Evolutionary conservation across 1,140 invertebrate genomes (phyloP), one percentile per base, ranked within the genome.

Genomic region (Magallana angulata): DNA sequence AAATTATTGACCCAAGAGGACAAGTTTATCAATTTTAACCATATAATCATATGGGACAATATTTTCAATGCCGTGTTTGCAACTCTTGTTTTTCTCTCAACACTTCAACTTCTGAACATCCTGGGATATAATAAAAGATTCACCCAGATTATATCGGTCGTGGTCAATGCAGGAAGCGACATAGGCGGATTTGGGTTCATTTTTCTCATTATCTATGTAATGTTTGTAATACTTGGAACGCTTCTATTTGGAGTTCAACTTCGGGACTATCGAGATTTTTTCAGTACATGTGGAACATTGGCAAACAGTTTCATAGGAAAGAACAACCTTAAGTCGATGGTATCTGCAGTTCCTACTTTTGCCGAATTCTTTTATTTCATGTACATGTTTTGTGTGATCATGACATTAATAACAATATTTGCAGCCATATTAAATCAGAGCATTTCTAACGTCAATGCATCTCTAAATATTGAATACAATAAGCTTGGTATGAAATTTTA

Each of bases 331-430:
- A 93, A 95, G 62, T 95, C 95, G 14, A 96, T 97, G 18, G 96
- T 97, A 91, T 92, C 95, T 24, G 96, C 96, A 0, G 96, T 97
- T 94, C 95, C 96, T 82, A 92, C 97, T 24, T 93, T 97, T 58
- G 97, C 97, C 7, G 97, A 97, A n/a, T 95, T 97, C 48, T 97
- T 96, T 92, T 97, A 97, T 92, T 91, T 97, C 1, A 95, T 95
- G 2, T 97, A 97, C 89, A 97, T 97, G 18, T 96, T 97, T 92
- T 96, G 97, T 87, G 97, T 97, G 0, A 97, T 97, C 93, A 97
- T 97, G 90, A 96, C 97, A 71, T 92, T 97, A 36, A 92, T 97
- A 95, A 97, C 97, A 90, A 97, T 97, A 97, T 97, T 97, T 91
- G 93, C 97, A 90, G 97, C 97, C 62, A 97, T 97, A 85, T 97